These are phyloP conservation scores for Apeira syringaria DNA, from an alignment of 2,888 invertebrate species.

Conservation along the genomic window DNA sequence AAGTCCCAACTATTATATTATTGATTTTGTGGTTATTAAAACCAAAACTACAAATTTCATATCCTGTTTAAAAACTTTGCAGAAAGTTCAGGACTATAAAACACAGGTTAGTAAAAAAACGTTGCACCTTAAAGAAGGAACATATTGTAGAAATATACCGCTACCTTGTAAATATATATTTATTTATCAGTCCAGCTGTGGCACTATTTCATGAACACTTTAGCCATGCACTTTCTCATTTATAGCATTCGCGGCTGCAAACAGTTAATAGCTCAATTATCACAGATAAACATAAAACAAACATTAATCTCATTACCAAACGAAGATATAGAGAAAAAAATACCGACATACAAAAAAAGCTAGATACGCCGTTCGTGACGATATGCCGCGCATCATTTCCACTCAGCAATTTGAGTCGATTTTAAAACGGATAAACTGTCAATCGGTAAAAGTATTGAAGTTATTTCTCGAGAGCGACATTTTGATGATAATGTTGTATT, in stretches of 20 bases:
- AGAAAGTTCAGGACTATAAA: too few relatives aligned
- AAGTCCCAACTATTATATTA: too few relatives aligned
- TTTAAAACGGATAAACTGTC: constrained; percentile 48
- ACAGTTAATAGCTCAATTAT: constrained; percentile 8
- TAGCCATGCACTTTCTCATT: constrained; percentile 11
- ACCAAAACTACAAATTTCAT: too few relatives aligned
- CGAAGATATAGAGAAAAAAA: constrained; percentile 10
- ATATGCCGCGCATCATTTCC: constrained; percentile 49
- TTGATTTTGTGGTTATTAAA: too few relatives aligned
- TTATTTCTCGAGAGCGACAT: constrained; percentile 43
- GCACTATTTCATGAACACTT: too few relatives aligned
- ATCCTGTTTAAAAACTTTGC: too few relatives aligned
- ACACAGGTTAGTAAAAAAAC: too few relatives aligned
- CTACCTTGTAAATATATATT: too few relatives aligned
- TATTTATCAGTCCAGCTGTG: too few relatives aligned
- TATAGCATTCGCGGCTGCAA: neutral
- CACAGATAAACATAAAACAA: constrained; percentile 16
- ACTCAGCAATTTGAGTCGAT: constrained; percentile 40
- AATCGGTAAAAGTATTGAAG: constrained; percentile 40
- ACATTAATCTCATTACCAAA: constrained; percentile 21
- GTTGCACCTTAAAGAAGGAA: too few relatives aligned
- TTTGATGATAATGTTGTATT: neutral
- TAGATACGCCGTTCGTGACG: constrained; percentile 39
- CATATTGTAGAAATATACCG: too few relatives aligned
- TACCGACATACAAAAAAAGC: constrained; percentile 5